Evolutionary conservation across 2,113 vertebrate species (phyloP), one percentile per base, ranked within the genome.

Genomic region (Bucco capensis): DNA sequence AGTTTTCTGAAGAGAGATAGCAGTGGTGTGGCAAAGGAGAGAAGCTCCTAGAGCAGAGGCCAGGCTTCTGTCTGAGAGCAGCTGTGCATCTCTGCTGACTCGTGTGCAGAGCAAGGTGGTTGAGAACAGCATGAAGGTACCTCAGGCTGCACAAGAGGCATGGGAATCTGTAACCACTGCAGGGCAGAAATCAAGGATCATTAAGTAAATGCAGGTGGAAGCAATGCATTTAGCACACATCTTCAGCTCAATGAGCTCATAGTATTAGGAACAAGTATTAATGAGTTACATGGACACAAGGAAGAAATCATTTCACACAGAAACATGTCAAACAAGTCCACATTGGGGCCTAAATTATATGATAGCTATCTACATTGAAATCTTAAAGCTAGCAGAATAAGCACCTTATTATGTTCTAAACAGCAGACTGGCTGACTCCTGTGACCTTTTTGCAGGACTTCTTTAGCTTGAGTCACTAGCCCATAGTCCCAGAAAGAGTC

Each of bases 271-370:
- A 53, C 49, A 91, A 64, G 8, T 75, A 85, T 95, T 96, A 93
- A 84, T 84, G 78, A 89, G 49, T 53, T 86, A 69, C 13, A 44
- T 56, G 46, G 72, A 46, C 78, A 87, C 22, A 44, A 92, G 64
- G 35, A 30, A 46, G 38, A 78, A 86, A 76, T 69, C 0, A 69
- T 85, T 92, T 95, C 89, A 89, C 89, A 72, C 61, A 94, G 82
- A 88, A 92, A 72, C 81, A 67, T 44, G 87, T 85, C 67, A 83
- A 65, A 79, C 92, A 73, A 75, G 86, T 94, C 69, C n/a, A n/a
- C 5, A 11, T 40, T 86, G 72, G 56, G 80, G n/a, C n/a, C 69
- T 94, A 90, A 90, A 94, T 93, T 88, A 60, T 60, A 60, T 61
- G 77, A 94, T 84, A 84, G 40, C 28, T 71, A 60, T 90, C 83